Percentiles rank a stretch among this genome's conserved stretches.
Conservation (phyloP, 1,140 invertebrate genomes). For the Holcopasites calliopsidis region DNA sequence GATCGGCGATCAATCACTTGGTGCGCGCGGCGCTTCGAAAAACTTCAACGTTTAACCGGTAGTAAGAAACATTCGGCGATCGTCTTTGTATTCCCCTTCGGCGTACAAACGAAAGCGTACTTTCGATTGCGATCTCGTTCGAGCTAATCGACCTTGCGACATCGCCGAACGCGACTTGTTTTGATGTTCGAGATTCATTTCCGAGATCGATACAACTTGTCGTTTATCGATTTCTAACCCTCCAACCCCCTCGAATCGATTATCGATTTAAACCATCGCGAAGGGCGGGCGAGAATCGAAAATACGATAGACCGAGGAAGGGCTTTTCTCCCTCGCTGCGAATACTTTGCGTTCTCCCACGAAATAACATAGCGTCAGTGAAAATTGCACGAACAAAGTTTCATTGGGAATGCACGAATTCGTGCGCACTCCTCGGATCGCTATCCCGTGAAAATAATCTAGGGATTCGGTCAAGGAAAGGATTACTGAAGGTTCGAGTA, state of each 20-base stretch:
- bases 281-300: background rate
- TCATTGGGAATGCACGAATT: conserved; percentile 19
- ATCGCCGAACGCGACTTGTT: background rate
- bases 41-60: background rate
- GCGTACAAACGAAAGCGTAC: background rate
- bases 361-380: background rate
- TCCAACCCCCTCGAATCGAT: too few relatives aligned
- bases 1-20: background rate
- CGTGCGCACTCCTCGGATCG: background rate
- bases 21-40: too few relatives aligned
- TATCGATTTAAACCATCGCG: too few relatives aligned
- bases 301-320: background rate
- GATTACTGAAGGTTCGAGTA: conserved; percentile 12
- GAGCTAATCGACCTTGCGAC: background rate
- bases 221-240: too few relatives aligned
- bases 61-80: background rate
- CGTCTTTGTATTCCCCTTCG: background rate
- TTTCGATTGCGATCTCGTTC: conserved; percentile 2
- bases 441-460: background rate
- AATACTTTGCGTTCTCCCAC: background rate
- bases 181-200: background rate
- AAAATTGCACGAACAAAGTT: conserved; percentile 5
- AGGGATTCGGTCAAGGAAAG: conserved; percentile 1
- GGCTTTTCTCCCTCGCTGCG: background rate
- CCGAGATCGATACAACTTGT: background rate